These are phyloP conservation scores for Embidobia sp. DNA, from an alignment of 2,888 invertebrate genomes.

Conservation along the genomic window DNA sequence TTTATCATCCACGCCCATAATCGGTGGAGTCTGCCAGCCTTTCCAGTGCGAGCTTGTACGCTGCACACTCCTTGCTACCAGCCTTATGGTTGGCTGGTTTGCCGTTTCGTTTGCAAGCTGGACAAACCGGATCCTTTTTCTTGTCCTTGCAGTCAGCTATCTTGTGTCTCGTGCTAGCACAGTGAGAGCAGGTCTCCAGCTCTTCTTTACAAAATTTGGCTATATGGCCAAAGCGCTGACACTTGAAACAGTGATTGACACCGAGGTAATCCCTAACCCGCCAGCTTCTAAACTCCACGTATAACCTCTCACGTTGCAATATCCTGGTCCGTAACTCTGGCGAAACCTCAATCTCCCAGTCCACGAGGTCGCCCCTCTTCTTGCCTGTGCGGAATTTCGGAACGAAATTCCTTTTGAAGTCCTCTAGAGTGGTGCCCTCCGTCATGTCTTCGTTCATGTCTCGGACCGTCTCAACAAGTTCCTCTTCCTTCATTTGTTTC, in stretches of 20 bases:
- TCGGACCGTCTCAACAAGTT: neutral
- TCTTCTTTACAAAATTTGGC: constrained; percentile 38
- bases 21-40: neutral
- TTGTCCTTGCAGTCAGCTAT: neutral
- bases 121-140: neutral
- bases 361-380: neutral
- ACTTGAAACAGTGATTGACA: constrained; percentile 60
- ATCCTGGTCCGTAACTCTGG: neutral
- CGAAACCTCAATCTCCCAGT: neutral
- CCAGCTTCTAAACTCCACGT: constrained; percentile 1
- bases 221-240: constrained; percentile 59
- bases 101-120: neutral
- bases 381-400: neutral
- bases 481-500: neutral
- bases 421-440: neutral
- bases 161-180: constrained; percentile 21
- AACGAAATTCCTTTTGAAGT: neutral
- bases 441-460: neutral
- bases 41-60: neutral
- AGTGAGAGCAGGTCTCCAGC: constrained; percentile 29
- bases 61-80: constrained; percentile 9
- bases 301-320: neutral
- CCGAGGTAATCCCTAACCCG: constrained; percentile 40
- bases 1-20: constrained; percentile 27
- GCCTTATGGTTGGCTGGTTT: neutral